Evolutionary conservation across 30 jellyfish, hydroid and myxozoan species (phyloP).

Genomic region (Chrysaora quinquecirrha): DNA sequence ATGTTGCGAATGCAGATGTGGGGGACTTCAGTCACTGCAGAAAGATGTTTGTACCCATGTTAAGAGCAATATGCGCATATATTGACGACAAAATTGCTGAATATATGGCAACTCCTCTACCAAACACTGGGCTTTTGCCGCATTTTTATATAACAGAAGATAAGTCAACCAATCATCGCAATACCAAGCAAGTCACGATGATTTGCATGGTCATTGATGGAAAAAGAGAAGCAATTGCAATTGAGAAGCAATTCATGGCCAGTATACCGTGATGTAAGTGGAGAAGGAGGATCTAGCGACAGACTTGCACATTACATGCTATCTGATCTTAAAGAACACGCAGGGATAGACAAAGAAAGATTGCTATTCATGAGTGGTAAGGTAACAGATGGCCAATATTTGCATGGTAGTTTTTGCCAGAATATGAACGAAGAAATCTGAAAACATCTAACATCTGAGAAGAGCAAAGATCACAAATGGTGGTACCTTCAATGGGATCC

Average conservation of each 20-base stretch:
- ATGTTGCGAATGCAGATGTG: conserved; percentile 43
- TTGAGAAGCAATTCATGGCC: neutral
- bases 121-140: conserved; percentile 40
- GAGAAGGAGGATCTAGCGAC: neutral
- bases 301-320: conserved; percentile 7
- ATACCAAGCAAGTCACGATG: conserved; percentile 14
- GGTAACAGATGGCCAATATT: conserved; percentile 4
- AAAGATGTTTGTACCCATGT: neutral
- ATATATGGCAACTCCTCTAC: neutral
- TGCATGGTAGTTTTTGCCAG: neutral
- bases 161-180: conserved; percentile 13
- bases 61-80: conserved; percentile 4
- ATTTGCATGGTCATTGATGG: neutral
- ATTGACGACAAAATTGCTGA: neutral
- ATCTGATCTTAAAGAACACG: neutral
- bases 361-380: neutral
- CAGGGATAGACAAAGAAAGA: neutral
- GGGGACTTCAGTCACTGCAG: conserved; percentile 47
- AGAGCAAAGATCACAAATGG: neutral
- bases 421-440: neutral
- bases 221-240: conserved; percentile 8
- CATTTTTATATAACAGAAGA: conserved; percentile 6
- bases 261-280: conserved; percentile 5
- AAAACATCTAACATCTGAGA: neutral
- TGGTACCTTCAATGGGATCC: conserved; percentile 33